phyloP scores from a whole-genome alignment of 1,140 invertebrate genomes.

The Nilaparvata lugens region DNA sequence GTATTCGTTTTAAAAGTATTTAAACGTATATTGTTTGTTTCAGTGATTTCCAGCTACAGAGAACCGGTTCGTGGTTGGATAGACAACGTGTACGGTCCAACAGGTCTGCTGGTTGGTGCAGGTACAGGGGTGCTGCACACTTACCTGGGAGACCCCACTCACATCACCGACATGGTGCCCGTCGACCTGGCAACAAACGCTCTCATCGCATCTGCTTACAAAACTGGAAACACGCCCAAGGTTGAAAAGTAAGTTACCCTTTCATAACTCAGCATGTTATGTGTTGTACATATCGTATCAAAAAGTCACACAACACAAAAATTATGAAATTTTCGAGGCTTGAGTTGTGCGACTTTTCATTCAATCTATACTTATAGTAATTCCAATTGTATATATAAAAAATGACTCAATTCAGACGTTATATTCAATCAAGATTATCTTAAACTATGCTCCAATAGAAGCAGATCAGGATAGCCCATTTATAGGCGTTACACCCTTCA shows the following conservation, averaged over 20 bases:
- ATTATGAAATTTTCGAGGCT: too few species aligned
- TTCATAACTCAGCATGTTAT: too few species aligned
- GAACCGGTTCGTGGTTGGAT: conserved; percentile 72
- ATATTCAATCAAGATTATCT: too few species aligned
- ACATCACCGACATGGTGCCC: conserved; percentile 69
- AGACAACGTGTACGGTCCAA: conserved; percentile 77
- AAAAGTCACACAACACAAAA: too few species aligned
- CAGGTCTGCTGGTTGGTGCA: conserved; percentile 47
- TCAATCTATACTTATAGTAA: too few species aligned
- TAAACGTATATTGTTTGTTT: conserved; percentile 15
- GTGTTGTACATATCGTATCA: too few species aligned
- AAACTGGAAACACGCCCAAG: conserved; percentile 4
- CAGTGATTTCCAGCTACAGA: conserved; percentile 72
- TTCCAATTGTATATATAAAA: too few species aligned
- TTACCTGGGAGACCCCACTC: conserved; percentile 38
- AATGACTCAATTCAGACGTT: too few species aligned
- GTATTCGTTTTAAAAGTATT: not conserved
- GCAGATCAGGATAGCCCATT: too few species aligned
- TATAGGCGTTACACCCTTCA: too few species aligned
- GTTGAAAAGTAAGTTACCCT: conserved; percentile 1
- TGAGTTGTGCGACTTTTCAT: too few species aligned
- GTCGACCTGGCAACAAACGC: conserved; percentile 78
- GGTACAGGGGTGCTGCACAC: conserved; percentile 58
- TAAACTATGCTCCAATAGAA: too few species aligned
- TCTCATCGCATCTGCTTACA: conserved; percentile 54